Conservation (phyloP, 2,888 invertebrate genomes). For the Tenthredo mesomela region DNA sequence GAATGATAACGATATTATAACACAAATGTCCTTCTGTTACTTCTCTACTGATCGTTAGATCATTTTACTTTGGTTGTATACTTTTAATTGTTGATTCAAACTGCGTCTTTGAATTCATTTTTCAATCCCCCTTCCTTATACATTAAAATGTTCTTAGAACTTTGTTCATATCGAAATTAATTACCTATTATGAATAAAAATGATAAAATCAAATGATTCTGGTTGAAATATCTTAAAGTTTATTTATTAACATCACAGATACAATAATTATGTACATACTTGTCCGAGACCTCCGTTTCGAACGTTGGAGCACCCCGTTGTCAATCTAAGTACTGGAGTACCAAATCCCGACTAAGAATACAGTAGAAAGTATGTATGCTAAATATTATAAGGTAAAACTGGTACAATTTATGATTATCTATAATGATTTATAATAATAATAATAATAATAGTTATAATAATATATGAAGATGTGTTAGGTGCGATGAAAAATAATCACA, state of each 20-base stretch:
- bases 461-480: slow-evolving; percentile 25
- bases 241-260: slow-evolving; percentile 77
- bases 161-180: too few relatives aligned
- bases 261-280: slow-evolving; percentile 76
- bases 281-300: slow-evolving; percentile 62
- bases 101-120: too few relatives aligned
- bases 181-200: not conserved
- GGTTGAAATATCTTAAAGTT: slow-evolving; percentile 75
- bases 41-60: too few relatives aligned
- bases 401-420: slow-evolving; percentile 21
- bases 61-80: too few relatives aligned
- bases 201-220: not conserved
- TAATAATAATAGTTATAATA: not conserved
- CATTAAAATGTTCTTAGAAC: too few relatives aligned
- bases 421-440: slow-evolving; percentile 25
- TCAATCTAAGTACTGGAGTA: slow-evolving; percentile 73
- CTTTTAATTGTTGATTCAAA: too few relatives aligned
- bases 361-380: slow-evolving; percentile 48
- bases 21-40: too few relatives aligned
- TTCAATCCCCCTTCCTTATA: too few relatives aligned
- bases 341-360: slow-evolving; percentile 67
- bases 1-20: too few relatives aligned
- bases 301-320: slow-evolving; percentile 63
- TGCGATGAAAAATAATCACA: slow-evolving; percentile 37
- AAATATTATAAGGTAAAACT: slow-evolving; percentile 30